Conservation (phyloP, 1,140 invertebrate genomes). For the Stegodyphus dumicola region DNA sequence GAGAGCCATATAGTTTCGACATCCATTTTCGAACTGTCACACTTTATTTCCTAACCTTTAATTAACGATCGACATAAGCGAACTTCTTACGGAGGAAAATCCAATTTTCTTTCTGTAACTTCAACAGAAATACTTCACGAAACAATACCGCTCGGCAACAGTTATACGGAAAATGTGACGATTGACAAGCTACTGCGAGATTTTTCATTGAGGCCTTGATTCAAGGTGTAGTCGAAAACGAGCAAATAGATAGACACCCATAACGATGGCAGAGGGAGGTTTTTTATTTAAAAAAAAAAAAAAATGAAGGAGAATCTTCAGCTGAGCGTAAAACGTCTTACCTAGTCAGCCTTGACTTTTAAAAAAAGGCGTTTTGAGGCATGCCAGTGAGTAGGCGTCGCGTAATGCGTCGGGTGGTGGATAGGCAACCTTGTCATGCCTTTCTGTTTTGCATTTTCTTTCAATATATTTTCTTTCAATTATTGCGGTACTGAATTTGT, state of each 20-base stretch:
- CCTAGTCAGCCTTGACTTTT: conserved; percentile 16
- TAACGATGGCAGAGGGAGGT: too few relatives aligned
- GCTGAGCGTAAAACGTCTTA: background rate
- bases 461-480: background rate
- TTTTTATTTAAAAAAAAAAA: background rate
- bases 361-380: conserved; percentile 11
- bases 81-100: background rate
- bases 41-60: background rate
- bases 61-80: background rate
- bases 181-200: background rate
- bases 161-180: background rate
- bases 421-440: background rate
- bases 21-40: too few relatives aligned
- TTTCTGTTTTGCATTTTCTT: background rate
- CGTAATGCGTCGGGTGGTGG: conserved; percentile 9
- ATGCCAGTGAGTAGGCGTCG: background rate
- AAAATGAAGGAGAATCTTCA: background rate
- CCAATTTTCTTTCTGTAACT: background rate
- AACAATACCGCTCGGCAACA: background rate
- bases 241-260: too few relatives aligned
- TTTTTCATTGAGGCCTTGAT: too few relatives aligned
- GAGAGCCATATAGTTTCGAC: too few relatives aligned
- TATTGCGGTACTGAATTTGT: background rate
- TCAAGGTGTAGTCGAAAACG: too few relatives aligned
- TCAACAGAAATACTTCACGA: background rate